Evolutionary conservation across 2,888 invertebrate species (phyloP).

Genomic region (Kryphioiulus occultus): DNA sequence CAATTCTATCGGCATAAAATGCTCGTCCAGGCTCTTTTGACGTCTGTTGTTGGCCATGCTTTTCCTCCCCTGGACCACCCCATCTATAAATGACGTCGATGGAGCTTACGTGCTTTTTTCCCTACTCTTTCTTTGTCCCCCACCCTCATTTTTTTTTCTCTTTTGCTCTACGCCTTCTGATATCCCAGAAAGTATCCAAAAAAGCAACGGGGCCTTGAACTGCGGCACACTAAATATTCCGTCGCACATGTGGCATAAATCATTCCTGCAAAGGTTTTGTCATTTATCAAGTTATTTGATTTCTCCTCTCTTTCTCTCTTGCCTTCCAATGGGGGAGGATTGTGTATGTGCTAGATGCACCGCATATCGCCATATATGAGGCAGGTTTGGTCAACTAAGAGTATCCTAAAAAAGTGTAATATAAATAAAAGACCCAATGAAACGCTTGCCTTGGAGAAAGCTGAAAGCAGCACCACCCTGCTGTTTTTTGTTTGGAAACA

Average conservation of each 20-base stretch:
- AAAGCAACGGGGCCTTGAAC: conserved; percentile 43
- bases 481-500: neutral
- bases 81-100: conserved; percentile 35
- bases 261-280: conserved; percentile 44
- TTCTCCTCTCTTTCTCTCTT: conserved; percentile 43
- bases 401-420: neutral
- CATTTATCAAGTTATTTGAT: conserved; percentile 48
- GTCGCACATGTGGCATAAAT: conserved; percentile 47
- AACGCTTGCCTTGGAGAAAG: neutral
- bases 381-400: neutral
- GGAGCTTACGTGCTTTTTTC: conserved; percentile 24
- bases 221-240: conserved; percentile 39
- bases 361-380: conserved; percentile 10
- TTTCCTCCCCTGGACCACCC: neutral
- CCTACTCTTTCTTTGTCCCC: neutral
- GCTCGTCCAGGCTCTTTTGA: conserved; percentile 1
- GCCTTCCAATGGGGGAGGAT: conserved; percentile 12
- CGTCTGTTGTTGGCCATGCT: conserved; percentile 10
- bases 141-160: neutral
- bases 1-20: conserved; percentile 31
- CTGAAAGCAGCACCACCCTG: neutral
- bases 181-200: conserved; percentile 40
- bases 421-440: conserved; percentile 8
- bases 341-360: conserved; percentile 32
- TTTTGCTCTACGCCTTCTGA: neutral